Percentiles rank a stretch among this genome's conserved stretches.
These are phyloP conservation scores for Pristionchus maxplancki DNA, from an alignment of 2,888 invertebrate genomes.

Conservation along the genomic window DNA sequence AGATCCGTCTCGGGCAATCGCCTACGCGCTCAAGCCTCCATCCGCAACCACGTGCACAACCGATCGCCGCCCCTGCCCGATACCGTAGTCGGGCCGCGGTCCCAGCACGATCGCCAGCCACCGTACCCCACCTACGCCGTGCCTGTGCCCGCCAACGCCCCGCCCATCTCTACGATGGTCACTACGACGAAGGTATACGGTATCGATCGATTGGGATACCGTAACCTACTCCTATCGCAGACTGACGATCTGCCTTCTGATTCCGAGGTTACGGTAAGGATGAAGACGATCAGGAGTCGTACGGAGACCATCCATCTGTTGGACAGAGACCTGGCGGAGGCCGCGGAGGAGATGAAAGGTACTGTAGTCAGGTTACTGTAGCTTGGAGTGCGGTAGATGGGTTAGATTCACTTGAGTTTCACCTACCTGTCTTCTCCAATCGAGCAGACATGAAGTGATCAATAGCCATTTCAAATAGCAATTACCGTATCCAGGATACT, in stretches of 20 bases:
- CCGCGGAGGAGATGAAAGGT: constrained; percentile 43
- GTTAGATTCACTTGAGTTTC: not conserved
- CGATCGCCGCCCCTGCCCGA: constrained; percentile 11
- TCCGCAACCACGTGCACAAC: not conserved
- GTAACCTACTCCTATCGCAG: constrained; percentile 26
- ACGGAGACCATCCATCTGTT: constrained; percentile 41
- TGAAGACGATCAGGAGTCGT: constrained; percentile 52
- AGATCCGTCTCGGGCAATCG: constrained; percentile 10
- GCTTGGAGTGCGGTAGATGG: not conserved
- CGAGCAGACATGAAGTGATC: no score
- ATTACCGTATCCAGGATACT: no score
- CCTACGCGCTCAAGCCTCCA: not conserved
- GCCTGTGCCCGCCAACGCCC: not conserved
- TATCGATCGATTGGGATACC: not conserved
- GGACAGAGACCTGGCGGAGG: constrained; percentile 8
- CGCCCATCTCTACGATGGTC: constrained; percentile 51
- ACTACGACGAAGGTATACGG: constrained; percentile 52
- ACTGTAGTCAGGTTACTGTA: constrained; percentile 6
- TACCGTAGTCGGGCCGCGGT: not conserved
- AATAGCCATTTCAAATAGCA: no score
- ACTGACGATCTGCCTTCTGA: constrained; percentile 51
- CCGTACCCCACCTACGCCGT: constrained; percentile 26
- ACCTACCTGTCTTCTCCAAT: no score
- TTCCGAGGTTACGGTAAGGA: constrained; percentile 43
- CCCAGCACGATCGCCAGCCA: constrained; percentile 3